Base-by-base conservation (phyloP, 2,888 invertebrate genomes). In the Agrilus cyanescens region DNA sequence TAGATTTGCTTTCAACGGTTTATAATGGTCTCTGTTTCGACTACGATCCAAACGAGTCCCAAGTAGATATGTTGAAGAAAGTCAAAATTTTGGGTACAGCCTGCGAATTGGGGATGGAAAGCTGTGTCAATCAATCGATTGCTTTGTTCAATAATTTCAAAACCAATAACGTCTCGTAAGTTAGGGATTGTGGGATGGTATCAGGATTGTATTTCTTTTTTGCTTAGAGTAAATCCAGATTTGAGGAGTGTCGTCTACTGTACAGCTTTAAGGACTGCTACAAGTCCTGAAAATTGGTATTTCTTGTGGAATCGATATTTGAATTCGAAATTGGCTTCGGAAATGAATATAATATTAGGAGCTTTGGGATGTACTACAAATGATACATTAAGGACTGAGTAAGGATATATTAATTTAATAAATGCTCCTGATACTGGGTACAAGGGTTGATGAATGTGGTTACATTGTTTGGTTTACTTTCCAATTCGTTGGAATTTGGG, bases 221-320 rank as follows among this genome's bases (percentile, higher is more conserved):
- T 33, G 57, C 60, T n/a, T 56, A 73, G 76, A 20, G 69, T 79
- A 43, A 68, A 75, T 15, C 73, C 73, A 6, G 82, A 88, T 56
- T 70, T 79, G 39, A 78, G 83, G 40, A 64, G 72, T 16, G 73
- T 77, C 39, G 82, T 88, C 1, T 89, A 87, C 65, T 89, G 89
- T 58, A 76, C 75, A 14, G 85, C 75, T 2, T 68, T 90, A 7
- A 73, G 77, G n/a, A 85, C 83, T 0, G 67, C 65, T 0, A 42
- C 51, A 18, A 25, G 25, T 25, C 18, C 14, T 5, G 58, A 59
- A 0, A 79, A 84, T 47, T 90, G 84, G 74, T 56, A 76, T 1
- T 74, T 68, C 52, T 63, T 85, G 15, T 83, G 80, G 74, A 42
- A 54, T 1, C 50, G 68, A 0, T 73, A 76, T 47, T 86, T 78